A percentile compares a stretch with the other conserved stretches of the same genome.
Conservation (phyloP, 2,113 vertebrate genomes). For the Neodontobutis hainanensis region DNA sequence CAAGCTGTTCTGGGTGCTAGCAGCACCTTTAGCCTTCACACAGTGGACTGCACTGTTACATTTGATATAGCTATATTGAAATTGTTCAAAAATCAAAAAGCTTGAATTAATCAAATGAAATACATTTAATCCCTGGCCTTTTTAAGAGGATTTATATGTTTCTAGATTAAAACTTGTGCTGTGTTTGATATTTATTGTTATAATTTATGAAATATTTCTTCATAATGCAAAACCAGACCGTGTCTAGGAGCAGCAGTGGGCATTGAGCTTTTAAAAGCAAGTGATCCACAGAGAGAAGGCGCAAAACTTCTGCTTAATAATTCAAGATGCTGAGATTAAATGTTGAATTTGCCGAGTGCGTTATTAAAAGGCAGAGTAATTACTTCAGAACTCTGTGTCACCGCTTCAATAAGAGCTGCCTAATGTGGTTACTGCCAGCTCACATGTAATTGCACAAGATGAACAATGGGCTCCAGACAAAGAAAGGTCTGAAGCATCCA, state of each 20-base stretch:
- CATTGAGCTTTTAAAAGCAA: slow-evolving; percentile 36
- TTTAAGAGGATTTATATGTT: no score
- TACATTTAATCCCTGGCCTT: no score
- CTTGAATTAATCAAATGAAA: no score
- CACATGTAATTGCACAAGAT: slow-evolving; percentile 73
- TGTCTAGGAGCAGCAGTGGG: slow-evolving; percentile 6
- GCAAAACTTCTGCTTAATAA: slow-evolving; percentile 79
- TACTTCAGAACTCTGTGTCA: slow-evolving; percentile 77
- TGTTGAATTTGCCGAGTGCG: slow-evolving; percentile 63
- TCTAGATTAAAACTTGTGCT: no score
- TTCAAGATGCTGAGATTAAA: slow-evolving; percentile 81
- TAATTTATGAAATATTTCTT: no score
- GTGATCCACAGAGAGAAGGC: slow-evolving; percentile 26
- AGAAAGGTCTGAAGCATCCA: slow-evolving; percentile 14
- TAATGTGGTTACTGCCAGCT: slow-evolving; percentile 77
- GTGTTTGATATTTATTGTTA: no score
- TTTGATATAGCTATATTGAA: no score
- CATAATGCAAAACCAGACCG: neutral
- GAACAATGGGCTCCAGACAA: slow-evolving; percentile 57
- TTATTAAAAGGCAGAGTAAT: slow-evolving; percentile 82
- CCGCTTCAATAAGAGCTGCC: slow-evolving; percentile 67
- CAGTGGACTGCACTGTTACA: no score
- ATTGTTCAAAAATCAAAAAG: no score
- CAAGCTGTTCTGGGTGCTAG: no score
- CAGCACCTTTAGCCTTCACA: no score